Evolutionary conservation across 2,797 vertebrate species (phyloP).

Genomic region (Sorex maritimensis): DNA sequence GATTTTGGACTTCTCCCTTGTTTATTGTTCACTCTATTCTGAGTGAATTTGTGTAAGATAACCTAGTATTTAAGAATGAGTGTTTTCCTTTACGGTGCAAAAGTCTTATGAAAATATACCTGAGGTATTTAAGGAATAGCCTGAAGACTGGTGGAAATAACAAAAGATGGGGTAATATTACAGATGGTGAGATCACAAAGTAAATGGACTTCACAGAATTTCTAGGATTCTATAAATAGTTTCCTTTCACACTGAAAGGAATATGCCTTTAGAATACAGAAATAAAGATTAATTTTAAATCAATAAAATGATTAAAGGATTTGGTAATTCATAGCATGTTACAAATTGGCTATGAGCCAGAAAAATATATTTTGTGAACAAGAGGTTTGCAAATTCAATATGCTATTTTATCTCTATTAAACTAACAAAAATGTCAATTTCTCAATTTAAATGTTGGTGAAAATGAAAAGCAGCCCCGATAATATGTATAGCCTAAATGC

Average conservation of each 20-base stretch:
- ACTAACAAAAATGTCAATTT: not conserved
- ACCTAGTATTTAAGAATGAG: not conserved
- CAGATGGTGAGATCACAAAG: not conserved
- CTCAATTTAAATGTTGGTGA: not conserved
- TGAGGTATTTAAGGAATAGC: not conserved
- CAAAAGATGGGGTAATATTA: not conserved
- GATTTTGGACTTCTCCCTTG: not conserved
- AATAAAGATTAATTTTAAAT: conserved; percentile 29
- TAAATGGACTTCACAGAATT: not conserved
- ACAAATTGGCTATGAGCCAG: not conserved
- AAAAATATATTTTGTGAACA: not conserved
- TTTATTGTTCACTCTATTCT: not conserved
- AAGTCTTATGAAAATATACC: not conserved
- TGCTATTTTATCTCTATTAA: not conserved
- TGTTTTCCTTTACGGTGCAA: conserved; percentile 10
- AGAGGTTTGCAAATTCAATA: not conserved
- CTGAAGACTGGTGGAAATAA: not conserved
- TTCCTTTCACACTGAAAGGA: not conserved
- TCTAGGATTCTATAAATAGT: not conserved
- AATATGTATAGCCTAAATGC: not conserved
- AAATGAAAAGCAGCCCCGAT: not conserved
- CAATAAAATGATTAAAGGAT: not conserved
- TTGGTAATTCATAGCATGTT: conserved; percentile 17
- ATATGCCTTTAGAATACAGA: not conserved
- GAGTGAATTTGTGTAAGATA: not conserved